phyloP scores from a whole-genome alignment of 92 coral and sea anemone species.

The Hydrozoanthus gracilis region DNA sequence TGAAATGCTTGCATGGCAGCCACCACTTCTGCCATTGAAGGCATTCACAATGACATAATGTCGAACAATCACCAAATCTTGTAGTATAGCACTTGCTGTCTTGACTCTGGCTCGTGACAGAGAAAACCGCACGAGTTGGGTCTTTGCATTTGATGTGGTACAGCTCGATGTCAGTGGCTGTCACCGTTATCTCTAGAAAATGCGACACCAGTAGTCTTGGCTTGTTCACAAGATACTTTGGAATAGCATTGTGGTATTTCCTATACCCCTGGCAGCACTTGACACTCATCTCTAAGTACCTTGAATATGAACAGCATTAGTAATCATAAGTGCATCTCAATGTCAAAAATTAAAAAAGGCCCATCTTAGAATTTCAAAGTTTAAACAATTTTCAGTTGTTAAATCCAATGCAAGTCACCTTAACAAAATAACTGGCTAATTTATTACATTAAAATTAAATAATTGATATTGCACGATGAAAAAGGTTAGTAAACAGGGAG shows the following conservation, averaged over 20 bases:
- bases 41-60: not conserved
- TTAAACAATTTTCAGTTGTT: too few relatives aligned
- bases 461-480: too few relatives aligned
- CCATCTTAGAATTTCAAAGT: too few relatives aligned
- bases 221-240: conserved; percentile 55
- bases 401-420: too few relatives aligned
- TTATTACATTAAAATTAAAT: too few relatives aligned
- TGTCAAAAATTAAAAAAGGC: too few relatives aligned
- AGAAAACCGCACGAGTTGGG: conserved; percentile 23
- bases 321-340: not conserved
- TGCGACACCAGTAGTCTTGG: conserved; percentile 55
- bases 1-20: conserved; percentile 20
- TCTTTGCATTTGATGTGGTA: conserved; percentile 35
- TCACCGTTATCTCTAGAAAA: conserved; percentile 46
- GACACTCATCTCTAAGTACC: conserved; percentile 56
- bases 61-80: not conserved
- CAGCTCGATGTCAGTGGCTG: conserved; percentile 31
- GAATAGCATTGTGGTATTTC: conserved; percentile 57
- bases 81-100: conserved; percentile 5
- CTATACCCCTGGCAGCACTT: conserved; percentile 54
- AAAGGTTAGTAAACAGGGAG: too few relatives aligned
- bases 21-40: conserved; percentile 13
- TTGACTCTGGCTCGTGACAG: conserved; percentile 12
- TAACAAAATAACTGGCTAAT: too few relatives aligned
- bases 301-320: not conserved